Conservation (phyloP, 2,888 invertebrate species). For the Tryphoninae sp. region DNA sequence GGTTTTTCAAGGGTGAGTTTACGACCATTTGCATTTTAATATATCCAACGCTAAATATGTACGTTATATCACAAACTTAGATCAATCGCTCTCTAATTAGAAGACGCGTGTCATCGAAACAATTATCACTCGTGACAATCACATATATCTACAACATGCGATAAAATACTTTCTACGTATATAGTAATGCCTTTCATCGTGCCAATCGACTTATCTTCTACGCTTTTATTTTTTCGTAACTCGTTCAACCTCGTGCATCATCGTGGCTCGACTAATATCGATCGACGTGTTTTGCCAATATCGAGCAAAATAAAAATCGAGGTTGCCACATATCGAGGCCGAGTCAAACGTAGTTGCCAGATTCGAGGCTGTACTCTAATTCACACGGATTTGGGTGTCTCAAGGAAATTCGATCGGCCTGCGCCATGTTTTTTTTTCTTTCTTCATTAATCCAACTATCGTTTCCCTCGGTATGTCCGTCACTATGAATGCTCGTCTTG, state of each 20-base stretch:
- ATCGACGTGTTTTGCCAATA: neutral
- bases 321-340: neutral
- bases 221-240: neutral
- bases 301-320: neutral
- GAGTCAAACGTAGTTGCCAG: neutral
- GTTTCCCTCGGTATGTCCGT: constrained; percentile 44
- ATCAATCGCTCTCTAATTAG: too few relatives aligned
- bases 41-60: neutral
- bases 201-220: too few relatives aligned
- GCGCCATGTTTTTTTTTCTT: constrained; percentile 8
- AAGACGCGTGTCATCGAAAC: too few relatives aligned
- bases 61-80: neutral
- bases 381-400: constrained; percentile 28
- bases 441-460: neutral
- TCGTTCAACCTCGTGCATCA: neutral
- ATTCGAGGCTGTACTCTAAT: constrained; percentile 27
- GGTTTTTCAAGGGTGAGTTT: constrained; percentile 73
- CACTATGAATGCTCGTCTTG: constrained; percentile 50
- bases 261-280: neutral
- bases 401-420: constrained; percentile 24
- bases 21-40: constrained; percentile 5
- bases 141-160: too few relatives aligned
- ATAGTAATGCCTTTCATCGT: too few relatives aligned
- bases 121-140: too few relatives aligned
- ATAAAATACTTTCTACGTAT: too few relatives aligned